Evolutionary conservation across 1,140 invertebrate species (phyloP).

Genomic region (Harpegnathos saltator): DNA sequence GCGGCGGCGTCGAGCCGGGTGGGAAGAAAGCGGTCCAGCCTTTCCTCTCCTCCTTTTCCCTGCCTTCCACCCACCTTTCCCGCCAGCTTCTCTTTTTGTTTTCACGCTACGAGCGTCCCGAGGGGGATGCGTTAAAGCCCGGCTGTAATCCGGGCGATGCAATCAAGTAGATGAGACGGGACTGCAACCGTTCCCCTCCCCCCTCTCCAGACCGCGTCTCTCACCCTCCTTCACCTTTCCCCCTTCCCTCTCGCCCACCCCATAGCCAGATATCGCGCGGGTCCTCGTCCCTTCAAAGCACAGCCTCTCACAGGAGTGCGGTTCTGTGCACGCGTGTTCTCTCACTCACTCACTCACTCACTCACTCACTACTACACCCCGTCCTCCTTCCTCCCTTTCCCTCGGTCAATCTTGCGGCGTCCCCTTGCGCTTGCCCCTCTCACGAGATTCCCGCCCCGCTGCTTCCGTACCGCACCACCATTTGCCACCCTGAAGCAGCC

Average conservation of each 20-base stretch:
- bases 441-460: constrained; percentile 33
- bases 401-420: constrained; percentile 49
- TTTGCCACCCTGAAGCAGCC: constrained; percentile 67
- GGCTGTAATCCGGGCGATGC: constrained; percentile 76
- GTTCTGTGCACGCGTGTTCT: constrained; percentile 24
- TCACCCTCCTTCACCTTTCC: constrained; percentile 42
- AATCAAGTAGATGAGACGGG: constrained; percentile 77
- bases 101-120: constrained; percentile 73
- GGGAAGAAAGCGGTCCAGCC: constrained; percentile 48
- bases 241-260: too few relatives aligned
- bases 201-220: neutral
- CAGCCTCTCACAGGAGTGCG: constrained; percentile 31
- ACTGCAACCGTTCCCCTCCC: constrained; percentile 52
- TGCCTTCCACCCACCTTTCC: constrained; percentile 19
- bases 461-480: constrained; percentile 53
- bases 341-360: too few relatives aligned
- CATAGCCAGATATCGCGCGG: constrained; percentile 21
- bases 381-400: neutral
- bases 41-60: constrained; percentile 40
- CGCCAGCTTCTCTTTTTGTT: constrained; percentile 71
- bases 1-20: neutral
- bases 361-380: neutral
- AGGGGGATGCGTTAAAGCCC: constrained; percentile 74
- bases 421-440: neutral
- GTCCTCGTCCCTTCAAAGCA: constrained; percentile 44